Percentiles rank a stretch among this genome's conserved stretches.
phyloP scores from a whole-genome alignment of 2,797 vertebrate genomes.

The Mormyrops boulengeri region DNA sequence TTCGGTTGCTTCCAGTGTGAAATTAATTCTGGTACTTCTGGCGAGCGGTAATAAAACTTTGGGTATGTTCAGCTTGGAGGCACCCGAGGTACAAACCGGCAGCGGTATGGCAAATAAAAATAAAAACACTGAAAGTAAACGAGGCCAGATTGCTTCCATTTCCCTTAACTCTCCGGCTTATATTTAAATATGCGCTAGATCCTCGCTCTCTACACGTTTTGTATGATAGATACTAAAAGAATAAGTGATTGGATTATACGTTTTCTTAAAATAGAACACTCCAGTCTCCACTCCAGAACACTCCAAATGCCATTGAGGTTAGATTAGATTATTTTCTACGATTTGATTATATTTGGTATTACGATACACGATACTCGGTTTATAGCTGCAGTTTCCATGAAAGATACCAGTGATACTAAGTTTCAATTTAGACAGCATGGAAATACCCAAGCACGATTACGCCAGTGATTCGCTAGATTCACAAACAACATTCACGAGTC shows the following conservation, averaged over 20 bases:
- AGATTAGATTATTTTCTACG: not conserved
- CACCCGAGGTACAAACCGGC: constrained; percentile 24
- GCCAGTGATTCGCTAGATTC: not conserved
- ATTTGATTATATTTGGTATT: not conserved
- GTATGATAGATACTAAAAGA: not conserved
- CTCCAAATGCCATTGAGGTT: not conserved
- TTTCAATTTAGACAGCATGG: constrained; percentile 23
- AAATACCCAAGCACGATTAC: not conserved
- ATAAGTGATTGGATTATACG: not conserved
- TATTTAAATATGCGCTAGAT: not conserved
- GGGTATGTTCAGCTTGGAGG: constrained; percentile 81
- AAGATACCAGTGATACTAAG: constrained; percentile 2
- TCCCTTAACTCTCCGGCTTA: not conserved
- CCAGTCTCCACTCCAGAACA: not conserved
- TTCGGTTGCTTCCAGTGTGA: constrained; percentile 83
- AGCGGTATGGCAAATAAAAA: constrained; percentile 20
- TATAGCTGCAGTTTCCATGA: not conserved
- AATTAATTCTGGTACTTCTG: constrained; percentile 79
- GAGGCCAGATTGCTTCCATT: constrained; percentile 23
- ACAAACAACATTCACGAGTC: not conserved
- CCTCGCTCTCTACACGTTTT: not conserved
- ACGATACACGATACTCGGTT: not conserved
- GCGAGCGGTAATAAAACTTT: constrained; percentile 86
- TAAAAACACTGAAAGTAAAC: constrained; percentile 7
- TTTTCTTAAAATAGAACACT: not conserved